phyloP scores from a whole-genome alignment of 2,888 invertebrate genomes.

The Chloroclysta siterata region DNA sequence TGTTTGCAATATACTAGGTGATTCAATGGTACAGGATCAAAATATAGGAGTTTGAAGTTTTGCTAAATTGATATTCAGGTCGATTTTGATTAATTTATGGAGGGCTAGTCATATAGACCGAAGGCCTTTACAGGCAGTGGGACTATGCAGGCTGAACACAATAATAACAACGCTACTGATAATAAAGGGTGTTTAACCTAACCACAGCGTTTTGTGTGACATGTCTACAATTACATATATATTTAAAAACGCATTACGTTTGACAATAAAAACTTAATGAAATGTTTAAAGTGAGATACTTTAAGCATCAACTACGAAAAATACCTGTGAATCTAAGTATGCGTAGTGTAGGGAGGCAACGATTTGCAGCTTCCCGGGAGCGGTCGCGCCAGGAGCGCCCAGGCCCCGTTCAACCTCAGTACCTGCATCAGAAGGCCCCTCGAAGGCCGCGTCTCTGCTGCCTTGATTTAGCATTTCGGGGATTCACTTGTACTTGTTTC shows the following conservation, averaged over 20 bases:
- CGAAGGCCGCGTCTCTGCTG: conserved; percentile 39
- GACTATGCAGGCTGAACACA: too few species aligned
- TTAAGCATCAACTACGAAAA: too few species aligned
- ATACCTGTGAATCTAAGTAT: background rate
- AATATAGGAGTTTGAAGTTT: background rate
- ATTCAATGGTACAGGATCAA: background rate
- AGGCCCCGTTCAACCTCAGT: background rate
- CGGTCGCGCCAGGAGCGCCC: background rate
- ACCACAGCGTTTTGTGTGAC: too few species aligned
- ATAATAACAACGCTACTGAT: too few species aligned
- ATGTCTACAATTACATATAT: too few species aligned
- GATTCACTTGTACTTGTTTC: conserved; percentile 48
- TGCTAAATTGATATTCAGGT: background rate
- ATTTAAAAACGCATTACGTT: too few species aligned
- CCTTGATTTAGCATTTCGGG: conserved; percentile 50
- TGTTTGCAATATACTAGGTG: conserved; percentile 50
- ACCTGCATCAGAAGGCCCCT: background rate
- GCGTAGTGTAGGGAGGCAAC: background rate
- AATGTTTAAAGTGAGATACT: too few species aligned
- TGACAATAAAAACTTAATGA: too few species aligned
- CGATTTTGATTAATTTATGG: background rate
- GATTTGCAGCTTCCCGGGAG: background rate
- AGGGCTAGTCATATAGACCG: background rate
- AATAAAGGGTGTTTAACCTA: too few species aligned
- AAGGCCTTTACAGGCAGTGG: too few species aligned